Base-by-base conservation (phyloP, 2,797 vertebrate genomes). In the Mormyrus hasselquistii region DNA sequence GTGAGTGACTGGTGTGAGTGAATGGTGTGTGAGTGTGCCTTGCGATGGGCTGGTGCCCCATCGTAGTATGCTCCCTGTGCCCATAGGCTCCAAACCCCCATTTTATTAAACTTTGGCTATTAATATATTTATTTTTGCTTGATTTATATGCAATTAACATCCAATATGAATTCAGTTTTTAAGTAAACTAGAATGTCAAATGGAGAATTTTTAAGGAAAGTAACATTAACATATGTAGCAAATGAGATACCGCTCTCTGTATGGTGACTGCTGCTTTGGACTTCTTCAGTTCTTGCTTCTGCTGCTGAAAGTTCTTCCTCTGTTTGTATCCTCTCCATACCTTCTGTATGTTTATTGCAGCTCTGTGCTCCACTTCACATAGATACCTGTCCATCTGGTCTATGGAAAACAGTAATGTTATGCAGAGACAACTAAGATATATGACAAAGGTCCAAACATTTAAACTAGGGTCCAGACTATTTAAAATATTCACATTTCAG, bases 291-390 rank as follows among this genome's bases (percentile, higher is more conserved):
- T 50, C 69, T 89, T 92, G 87, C 89, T 59, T 94, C 91, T 95
- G 94, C n/a, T 94, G 95, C 89, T 90, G 93, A 93, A 97, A 97
- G 85, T 62, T 92, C 38, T 88, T 96, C 91, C 97, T 95, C 89
- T 95, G 95, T 91, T 93, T 94, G 94, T 96, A 95, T 25, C 97
- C 98, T 95, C 96, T 93, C 98, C 97, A 99, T 47, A 94, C 93
- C 90, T 95, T 98, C 96, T 99, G 98, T 92, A 99, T 98, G 91
- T 95, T 91, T 90, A 98, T 59, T 22, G 97, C 98, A 0, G 98
- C 96, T 89, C 93, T 95, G 0, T 93, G 95, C 92, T 98, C 96
- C 41, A 96, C 94, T 93, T 98, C 97, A 76, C 93, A 95, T 92
- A 98, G 93, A 93, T 96, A 97, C 25, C 94, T 94, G 92, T 96